phyloP scores from a whole-genome alignment of 2,797 vertebrate genomes.

The Eurystomus glaucurus region DNA sequence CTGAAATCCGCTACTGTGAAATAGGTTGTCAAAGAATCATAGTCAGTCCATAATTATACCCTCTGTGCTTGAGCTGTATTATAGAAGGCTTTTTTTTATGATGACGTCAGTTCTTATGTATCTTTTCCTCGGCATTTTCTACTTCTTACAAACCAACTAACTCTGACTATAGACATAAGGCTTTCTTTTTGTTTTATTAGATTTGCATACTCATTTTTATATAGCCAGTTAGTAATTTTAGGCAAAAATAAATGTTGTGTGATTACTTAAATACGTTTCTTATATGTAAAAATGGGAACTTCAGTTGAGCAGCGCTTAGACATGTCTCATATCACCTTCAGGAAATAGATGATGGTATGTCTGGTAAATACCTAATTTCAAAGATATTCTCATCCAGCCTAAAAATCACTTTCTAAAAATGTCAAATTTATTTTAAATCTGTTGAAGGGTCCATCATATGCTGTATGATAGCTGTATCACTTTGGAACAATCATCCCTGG shows the following conservation, averaged over 20 bases:
- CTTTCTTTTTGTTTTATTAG: background rate
- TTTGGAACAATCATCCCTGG: background rate
- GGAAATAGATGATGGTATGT: background rate
- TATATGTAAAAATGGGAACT: background rate
- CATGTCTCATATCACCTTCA: background rate
- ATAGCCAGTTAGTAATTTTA: background rate
- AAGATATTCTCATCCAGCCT: background rate
- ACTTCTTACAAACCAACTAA: background rate
- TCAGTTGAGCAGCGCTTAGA: background rate
- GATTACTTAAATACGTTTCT: background rate
- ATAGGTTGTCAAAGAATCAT: slow-evolving; percentile 7
- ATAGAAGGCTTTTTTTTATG: background rate
- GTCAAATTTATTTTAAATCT: background rate
- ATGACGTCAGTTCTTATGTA: background rate
- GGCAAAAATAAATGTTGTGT: background rate
- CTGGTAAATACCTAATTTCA: background rate
- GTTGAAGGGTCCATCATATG: background rate
- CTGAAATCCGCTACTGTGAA: slow-evolving; percentile 12
- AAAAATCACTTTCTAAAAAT: background rate
- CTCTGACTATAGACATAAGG: background rate
- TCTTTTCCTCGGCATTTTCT: background rate
- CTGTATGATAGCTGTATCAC: background rate
- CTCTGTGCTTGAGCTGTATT: background rate
- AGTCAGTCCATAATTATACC: background rate
- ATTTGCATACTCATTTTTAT: background rate